Conservation (phyloP, 2,888 invertebrate genomes). For the Entomobrya proxima region DNA sequence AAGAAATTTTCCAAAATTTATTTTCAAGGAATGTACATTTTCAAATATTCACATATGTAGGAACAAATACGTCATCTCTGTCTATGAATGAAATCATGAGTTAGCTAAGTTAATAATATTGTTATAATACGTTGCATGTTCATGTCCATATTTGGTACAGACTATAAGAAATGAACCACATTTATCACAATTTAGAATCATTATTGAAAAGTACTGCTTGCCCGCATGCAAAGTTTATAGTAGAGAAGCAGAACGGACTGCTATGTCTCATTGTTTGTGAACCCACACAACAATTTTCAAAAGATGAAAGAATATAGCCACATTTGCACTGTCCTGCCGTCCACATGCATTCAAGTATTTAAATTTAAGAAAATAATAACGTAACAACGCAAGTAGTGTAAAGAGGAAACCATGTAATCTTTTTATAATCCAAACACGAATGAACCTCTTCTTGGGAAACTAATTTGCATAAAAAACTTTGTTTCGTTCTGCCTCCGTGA, state of each 20-base stretch:
- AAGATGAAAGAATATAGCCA: not conserved
- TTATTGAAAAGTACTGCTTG: conserved; percentile 42
- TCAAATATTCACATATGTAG: not conserved
- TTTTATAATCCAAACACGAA: conserved; percentile 33
- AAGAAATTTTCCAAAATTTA: not conserved
- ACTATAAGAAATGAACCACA: conserved; percentile 35
- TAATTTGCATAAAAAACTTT: conserved; percentile 58
- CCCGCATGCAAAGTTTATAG: not conserved
- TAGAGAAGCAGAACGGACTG: not conserved
- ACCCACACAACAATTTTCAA: conserved; percentile 12
- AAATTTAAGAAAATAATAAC: not conserved
- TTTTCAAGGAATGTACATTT: not conserved
- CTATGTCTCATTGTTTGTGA: not conserved
- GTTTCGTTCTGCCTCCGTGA: conserved; percentile 13
- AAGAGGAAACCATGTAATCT: conserved; percentile 6
- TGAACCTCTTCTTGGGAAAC: conserved; percentile 49
- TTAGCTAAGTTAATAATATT: not conserved
- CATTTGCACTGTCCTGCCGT: not conserved
- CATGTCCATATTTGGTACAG: conserved; percentile 54
- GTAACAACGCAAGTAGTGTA: not conserved
- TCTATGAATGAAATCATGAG: conserved; percentile 1
- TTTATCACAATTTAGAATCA: conserved; percentile 60
- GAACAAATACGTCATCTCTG: not conserved
- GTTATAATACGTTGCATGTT: conserved; percentile 38
- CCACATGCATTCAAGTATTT: not conserved